Evolutionary conservation across 2,888 invertebrate species (phyloP).

Genomic region (Bellardia pandia): DNA sequence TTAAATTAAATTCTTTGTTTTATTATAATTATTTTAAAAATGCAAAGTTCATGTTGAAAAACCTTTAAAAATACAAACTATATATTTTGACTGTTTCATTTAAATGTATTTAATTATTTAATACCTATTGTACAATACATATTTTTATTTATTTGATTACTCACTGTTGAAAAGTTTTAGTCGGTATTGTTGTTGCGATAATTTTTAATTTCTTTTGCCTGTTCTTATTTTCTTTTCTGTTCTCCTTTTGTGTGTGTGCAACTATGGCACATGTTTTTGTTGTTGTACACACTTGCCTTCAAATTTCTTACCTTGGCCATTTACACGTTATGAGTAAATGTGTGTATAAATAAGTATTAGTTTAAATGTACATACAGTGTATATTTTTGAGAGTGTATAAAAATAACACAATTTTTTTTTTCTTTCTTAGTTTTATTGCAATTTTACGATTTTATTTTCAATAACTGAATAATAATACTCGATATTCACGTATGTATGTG

Average conservation of each 20-base stretch:
- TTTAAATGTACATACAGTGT: conserved; percentile 26
- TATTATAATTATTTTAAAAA: too few relatives aligned
- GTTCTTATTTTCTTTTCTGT: neutral
- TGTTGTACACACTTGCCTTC: conserved; percentile 30
- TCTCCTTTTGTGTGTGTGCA: conserved; percentile 25
- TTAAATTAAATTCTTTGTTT: too few relatives aligned
- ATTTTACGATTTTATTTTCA: conserved; percentile 50
- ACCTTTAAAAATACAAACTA: too few relatives aligned
- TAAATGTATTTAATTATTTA: neutral
- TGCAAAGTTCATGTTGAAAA: too few relatives aligned
- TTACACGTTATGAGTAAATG: conserved; percentile 16
- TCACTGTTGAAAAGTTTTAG: conserved; percentile 16
- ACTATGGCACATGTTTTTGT: conserved; percentile 37
- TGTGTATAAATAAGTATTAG: neutral
- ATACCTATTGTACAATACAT: too few relatives aligned
- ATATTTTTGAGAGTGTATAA: conserved; percentile 14
- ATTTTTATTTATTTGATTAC: conserved; percentile 16
- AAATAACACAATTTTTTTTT: neutral
- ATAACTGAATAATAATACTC: conserved; percentile 51
- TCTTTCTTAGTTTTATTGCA: conserved; percentile 52
- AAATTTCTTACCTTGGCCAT: conserved; percentile 58
- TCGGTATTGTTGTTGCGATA: conserved; percentile 7
- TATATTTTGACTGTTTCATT: too few relatives aligned
- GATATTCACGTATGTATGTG: neutral
- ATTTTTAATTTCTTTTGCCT: conserved; percentile 20